phyloP scores from a whole-genome alignment of 1,140 invertebrate species.

The Trialeurodes vaporariorum region DNA sequence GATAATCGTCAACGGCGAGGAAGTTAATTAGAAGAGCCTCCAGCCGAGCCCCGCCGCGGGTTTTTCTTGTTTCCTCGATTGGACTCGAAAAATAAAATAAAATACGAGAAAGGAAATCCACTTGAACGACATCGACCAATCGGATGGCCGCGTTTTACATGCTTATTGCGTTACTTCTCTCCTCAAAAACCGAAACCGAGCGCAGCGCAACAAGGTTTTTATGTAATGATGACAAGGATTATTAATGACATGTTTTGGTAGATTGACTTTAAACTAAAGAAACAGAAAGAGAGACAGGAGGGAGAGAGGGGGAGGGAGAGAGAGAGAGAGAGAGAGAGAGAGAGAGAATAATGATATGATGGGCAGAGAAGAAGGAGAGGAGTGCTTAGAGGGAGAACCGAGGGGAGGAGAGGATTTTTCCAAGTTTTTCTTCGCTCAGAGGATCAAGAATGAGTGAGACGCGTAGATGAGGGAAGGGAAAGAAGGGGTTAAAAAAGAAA shows the following conservation, averaged over 20 bases:
- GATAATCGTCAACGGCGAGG: background rate
- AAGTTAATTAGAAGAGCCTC: background rate
- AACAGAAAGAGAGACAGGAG: background rate
- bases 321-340: background rate
- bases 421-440: too few relatives aligned
- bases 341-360: background rate
- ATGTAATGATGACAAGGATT: background rate
- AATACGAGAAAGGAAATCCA: background rate
- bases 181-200: too few relatives aligned
- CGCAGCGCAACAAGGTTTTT: too few relatives aligned
- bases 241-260: slow-evolving; percentile 1
- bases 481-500: too few relatives aligned
- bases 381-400: background rate
- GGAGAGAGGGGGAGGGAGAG: background rate
- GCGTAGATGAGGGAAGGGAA: too few relatives aligned
- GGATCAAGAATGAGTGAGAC: too few relatives aligned
- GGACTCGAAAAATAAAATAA: background rate
- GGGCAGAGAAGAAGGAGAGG: background rate
- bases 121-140: too few relatives aligned
- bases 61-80: too few relatives aligned
- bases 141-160: background rate
- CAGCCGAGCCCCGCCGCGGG: too few relatives aligned
- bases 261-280: background rate
- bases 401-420: too few relatives aligned
- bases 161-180: background rate